Evolutionary conservation across 2,113 vertebrate species (phyloP), one percentile per base, ranked within the genome.

Genomic region (Periophthalmus modestus): DNA sequence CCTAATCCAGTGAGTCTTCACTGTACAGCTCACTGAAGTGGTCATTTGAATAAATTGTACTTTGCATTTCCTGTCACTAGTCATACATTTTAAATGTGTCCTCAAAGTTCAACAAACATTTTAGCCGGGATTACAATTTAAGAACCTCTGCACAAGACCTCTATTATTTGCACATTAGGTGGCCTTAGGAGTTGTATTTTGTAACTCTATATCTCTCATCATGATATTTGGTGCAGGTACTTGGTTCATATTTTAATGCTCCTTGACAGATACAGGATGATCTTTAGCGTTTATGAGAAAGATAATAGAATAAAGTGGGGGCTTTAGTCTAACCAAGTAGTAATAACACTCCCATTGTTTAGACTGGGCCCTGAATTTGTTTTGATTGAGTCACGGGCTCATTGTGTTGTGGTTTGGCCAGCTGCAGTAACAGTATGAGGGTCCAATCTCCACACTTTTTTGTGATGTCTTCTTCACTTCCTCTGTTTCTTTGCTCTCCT

Each of bases 401-500:
- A 87, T 92, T 91, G 87, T 91, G 82, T 75, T 70, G 88, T 68
- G 78, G 88, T 87, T 73, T 80, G 79, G 83, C 80, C 89, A 89
- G 90, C 89, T 92, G 89, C 84, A 78, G 84, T 68, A 86, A 89
- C 88, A 84, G 80, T 81, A 87, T 88, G 89, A 86, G 90, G 90
- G 89, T 92, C 81, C 66, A 82, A 88, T 87, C 83, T 85, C 79
- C 19, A 47, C 18, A 71, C 59, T 74, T 34, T 59, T 80, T 85
- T 89, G 88, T 89, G 67, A 88, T 90, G 90, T 93, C 91, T 93
- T 91, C 83, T 87, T 79, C 43, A 73, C 87, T 93, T 93, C 91
- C 92, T 89, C 81, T 77, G 80, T 82, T 58, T 68, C 68, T 73
- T 75, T 54, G 46, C 65, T 75, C 9, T 2, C 43, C 15, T 14